A percentile compares a stretch with the other conserved stretches of the same genome.
Conservation (phyloP, 1,140 invertebrate species). For the Pseudomyrmex flavicornis region DNA sequence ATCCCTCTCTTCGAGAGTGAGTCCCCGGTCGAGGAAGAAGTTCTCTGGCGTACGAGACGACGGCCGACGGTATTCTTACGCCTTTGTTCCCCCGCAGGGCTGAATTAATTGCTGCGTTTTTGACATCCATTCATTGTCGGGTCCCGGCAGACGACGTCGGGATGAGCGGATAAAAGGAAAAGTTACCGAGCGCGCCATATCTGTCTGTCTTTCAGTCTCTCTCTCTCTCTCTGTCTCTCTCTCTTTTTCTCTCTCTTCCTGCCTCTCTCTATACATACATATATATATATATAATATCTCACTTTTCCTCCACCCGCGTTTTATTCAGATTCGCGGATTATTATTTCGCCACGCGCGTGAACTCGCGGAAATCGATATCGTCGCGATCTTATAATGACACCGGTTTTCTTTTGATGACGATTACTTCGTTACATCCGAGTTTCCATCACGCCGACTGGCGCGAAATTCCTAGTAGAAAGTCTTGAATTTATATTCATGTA, state of each 20-base stretch:
- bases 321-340: conserved; percentile 58
- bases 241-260: neutral
- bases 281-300: too few species aligned
- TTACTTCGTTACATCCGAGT: conserved; percentile 17
- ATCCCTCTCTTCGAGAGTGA: conserved; percentile 29
- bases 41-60: conserved; percentile 76
- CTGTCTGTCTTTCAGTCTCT: conserved; percentile 32
- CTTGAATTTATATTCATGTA: neutral
- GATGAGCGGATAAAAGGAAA: conserved; percentile 79
- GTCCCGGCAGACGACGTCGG: conserved; percentile 75
- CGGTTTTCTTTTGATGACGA: neutral
- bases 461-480: too few species aligned
- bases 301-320: neutral
- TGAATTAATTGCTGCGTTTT: conserved; percentile 85
- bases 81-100: conserved; percentile 79
- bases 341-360: conserved; percentile 66
- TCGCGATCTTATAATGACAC: neutral
- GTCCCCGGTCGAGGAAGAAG: conserved; percentile 74
- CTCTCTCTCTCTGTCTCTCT: neutral
- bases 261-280: too few species aligned
- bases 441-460: neutral
- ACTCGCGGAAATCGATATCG: conserved; percentile 50
- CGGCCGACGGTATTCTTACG: conserved; percentile 79
- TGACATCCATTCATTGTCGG: conserved; percentile 83
- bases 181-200: conserved; percentile 74